Evolutionary conservation across 2,113 vertebrate genomes (phyloP), one percentile per base, ranked within the genome.

Genomic region (Poicephalus gulielmi): DNA sequence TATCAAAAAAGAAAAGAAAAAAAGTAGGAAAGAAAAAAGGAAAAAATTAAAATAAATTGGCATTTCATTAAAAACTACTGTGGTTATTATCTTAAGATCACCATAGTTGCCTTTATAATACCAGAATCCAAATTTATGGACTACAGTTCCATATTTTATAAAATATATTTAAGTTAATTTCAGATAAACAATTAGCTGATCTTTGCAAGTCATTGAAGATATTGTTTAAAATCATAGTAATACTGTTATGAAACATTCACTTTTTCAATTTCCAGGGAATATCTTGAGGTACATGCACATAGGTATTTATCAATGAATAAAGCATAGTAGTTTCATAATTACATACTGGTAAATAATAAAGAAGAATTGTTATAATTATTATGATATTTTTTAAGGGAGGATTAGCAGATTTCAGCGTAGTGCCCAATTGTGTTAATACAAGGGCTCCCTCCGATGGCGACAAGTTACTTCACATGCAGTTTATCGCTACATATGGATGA

Each of bases 371-470:
- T 64, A 47, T 8, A 19, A 16, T 68, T 57, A 3, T 37, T 64
- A 47, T 8, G 6, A 27, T 20, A 39, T 43, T 63, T 75, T 80
- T 88, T 33, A 68, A 73, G 4, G 10, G 16, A 59, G 14, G 31
- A 41, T 33, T 60, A 70, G 30, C 17, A 66, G 57, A 69, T 7
- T 6, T 81, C 44, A 67, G 2, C 27, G 4, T 39, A 46, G 9
- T 37, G n/a, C 17, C 37, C 27, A n/a, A 10, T 19, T 96, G 67
- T 85, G 37, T 79, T 67, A 84, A 30, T 89, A 83, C 80, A 88
- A 92, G 80, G 41, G 92, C 92, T 92, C 92, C 88, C 93, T 94
- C 94, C 75, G 39, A 93, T 89, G 94, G 90, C 3, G 13, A 78
- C 30, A 96, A 53, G 27, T 88, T 78, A 70, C 46, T 92, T 91